phyloP scores from a whole-genome alignment of 2,797 vertebrate genomes.

The Trichosurus vulpecula region DNA sequence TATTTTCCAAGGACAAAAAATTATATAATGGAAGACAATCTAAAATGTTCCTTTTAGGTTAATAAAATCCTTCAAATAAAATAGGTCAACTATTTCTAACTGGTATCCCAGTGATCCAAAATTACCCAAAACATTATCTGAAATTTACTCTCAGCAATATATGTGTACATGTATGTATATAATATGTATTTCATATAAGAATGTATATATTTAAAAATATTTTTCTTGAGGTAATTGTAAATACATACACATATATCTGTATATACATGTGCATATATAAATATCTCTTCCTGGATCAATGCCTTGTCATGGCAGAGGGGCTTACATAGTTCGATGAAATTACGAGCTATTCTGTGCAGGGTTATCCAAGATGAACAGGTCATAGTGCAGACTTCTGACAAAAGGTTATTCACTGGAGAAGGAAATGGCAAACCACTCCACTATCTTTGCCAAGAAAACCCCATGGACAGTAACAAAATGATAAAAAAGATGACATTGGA shows the following conservation, averaged over 20 bases:
- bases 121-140: not conserved
- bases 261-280: not conserved
- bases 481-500: not conserved
- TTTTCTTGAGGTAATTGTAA: not conserved
- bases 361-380: not conserved
- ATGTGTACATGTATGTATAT: too few relatives aligned
- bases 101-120: not conserved
- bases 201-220: not conserved
- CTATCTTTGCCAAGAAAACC: not conserved
- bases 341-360: not conserved
- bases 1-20: constrained; percentile 4
- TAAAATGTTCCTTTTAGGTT: not conserved
- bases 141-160: constrained; percentile 20
- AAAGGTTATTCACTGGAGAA: not conserved
- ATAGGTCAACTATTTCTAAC: not conserved
- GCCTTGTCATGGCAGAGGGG: not conserved
- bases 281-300: not conserved
- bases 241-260: not conserved
- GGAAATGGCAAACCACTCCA: not conserved
- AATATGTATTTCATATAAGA: not conserved
- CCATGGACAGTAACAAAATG: not conserved
- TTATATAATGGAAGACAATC: not conserved
- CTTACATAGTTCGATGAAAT: not conserved
- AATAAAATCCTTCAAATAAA: not conserved
- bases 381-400: not conserved